Conservation (phyloP, 2,113 vertebrate species). For the Nematolebias whitei region DNA sequence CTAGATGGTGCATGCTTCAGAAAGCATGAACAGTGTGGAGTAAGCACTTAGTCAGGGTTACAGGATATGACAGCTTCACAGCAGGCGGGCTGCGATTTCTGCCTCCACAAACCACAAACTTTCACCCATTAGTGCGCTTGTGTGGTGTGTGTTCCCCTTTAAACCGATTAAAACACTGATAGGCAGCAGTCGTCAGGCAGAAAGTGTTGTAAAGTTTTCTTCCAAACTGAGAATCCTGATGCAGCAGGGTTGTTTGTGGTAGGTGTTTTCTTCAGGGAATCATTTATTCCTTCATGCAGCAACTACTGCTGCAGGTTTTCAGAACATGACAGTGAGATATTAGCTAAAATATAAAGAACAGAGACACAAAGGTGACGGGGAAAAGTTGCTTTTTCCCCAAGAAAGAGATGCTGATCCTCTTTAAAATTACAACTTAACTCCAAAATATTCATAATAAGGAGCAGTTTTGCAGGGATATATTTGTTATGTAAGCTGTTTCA, state of each 20-base stretch:
- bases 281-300: constrained; percentile 7
- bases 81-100: constrained; percentile 37
- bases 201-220: constrained; percentile 3
- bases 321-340: constrained; percentile 38
- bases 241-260: constrained; percentile 28
- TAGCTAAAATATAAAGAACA: constrained; percentile 18
- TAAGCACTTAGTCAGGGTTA: constrained; percentile 28
- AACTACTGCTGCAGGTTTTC: too few relatives aligned
- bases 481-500: too few relatives aligned
- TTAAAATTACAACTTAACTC: constrained; percentile 27
- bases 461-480: too few relatives aligned
- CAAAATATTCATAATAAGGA: neutral
- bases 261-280: constrained; percentile 33
- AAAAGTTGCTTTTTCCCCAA: constrained; percentile 23
- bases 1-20: constrained; percentile 1
- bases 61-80: constrained; percentile 45
- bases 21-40: constrained; percentile 40
- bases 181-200: constrained; percentile 9
- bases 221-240: neutral
- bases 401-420: constrained; percentile 28
- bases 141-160: constrained; percentile 33
- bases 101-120: constrained; percentile 20
- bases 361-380: constrained; percentile 16
- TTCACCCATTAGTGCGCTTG: constrained; percentile 25
- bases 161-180: constrained; percentile 41